A percentile compares a stretch with the other conserved stretches of the same genome.
phyloP scores from a whole-genome alignment of 1,140 invertebrate genomes.

The Cheumatopsyche charites region DNA sequence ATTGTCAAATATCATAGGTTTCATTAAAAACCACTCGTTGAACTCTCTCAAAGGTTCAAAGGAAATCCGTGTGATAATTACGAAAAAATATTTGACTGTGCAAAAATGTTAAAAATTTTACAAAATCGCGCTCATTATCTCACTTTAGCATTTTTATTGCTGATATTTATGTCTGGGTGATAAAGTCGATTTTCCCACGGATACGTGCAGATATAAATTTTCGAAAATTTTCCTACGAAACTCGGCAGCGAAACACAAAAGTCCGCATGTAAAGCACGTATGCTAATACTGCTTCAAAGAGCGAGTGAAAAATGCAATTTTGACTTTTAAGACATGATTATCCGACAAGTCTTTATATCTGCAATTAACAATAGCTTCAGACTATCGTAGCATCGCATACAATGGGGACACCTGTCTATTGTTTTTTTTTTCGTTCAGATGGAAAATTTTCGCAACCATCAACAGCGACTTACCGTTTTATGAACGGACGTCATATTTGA shows the following conservation, averaged over 20 bases:
- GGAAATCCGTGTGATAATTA: neutral
- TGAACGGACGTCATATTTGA: no score
- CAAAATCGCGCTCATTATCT: neutral
- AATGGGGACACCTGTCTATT: constrained; percentile 21
- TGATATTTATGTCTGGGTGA: no score
- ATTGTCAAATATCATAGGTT: neutral
- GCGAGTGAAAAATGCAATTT: constrained; percentile 1
- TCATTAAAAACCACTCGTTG: neutral
- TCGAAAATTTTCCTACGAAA: no score
- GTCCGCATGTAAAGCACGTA: neutral
- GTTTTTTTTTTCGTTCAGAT: no score
- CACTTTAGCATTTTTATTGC: no score
- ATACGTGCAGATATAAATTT: no score
- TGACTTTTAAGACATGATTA: constrained; percentile 1
- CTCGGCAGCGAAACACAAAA: no score
- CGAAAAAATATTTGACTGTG: neutral
- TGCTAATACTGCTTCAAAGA: neutral
- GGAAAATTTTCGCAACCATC: constrained; percentile 8
- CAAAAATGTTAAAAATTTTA: constrained; percentile 7
- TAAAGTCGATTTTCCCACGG: no score
- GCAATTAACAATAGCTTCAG: constrained; percentile 6
- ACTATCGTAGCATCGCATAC: constrained; percentile 1
- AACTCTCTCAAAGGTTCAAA: neutral
- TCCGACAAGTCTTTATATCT: neutral
- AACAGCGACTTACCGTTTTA: neutral